Base-by-base conservation (phyloP, 2,888 invertebrate genomes). In the Timandra comae region DNA sequence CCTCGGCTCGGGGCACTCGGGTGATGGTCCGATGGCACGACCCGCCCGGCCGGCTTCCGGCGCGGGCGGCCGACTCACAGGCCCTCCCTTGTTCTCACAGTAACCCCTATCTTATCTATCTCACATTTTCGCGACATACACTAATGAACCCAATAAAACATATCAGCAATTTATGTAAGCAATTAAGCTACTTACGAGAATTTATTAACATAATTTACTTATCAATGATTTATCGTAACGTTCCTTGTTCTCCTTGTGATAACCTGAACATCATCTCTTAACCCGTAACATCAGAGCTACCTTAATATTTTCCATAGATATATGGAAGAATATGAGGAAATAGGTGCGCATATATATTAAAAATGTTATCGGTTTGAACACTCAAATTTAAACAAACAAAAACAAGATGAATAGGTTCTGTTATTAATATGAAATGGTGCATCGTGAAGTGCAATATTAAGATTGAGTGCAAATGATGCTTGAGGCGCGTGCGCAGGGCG, bases 391-490 rank as follows among this genome's bases (percentile, higher is more conserved):
- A 35, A 51, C 43, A 49, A 56, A 60, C 59, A 68, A 72, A 69
- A 69, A 65, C 53, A 42, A 44, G 48, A 38, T 49, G 59, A 67
- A 71, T 72, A 57, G 59, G 59, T 52, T 52, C 48, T 65, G 63
- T 75, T 82, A 75, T 82, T 61, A 64, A 68, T 69, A 54, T 53
- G 64, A 72, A 84, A 82, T 84, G 79, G 65, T 73, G 84, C 84
- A 81, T 81, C 60, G 45, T 56, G 51, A 51, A 46, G 62, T 75
- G 77, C 70, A 68, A 72, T 79, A 78, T 80, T 80, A 79, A 81
- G 78, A 81, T 81, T 79, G 77, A 72, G 65, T 66, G 79, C 63
- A 78, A 81, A 82, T 81, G 80, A 65, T 45, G 65, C 81, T 71
- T 50, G 61, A 62, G 72, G 75, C 79, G 76, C 81, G 82, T 73